Evolutionary conservation across 1,140 invertebrate genomes (phyloP), one percentile per base, ranked within the genome.

Genomic region (Pogonus chalceus): DNA sequence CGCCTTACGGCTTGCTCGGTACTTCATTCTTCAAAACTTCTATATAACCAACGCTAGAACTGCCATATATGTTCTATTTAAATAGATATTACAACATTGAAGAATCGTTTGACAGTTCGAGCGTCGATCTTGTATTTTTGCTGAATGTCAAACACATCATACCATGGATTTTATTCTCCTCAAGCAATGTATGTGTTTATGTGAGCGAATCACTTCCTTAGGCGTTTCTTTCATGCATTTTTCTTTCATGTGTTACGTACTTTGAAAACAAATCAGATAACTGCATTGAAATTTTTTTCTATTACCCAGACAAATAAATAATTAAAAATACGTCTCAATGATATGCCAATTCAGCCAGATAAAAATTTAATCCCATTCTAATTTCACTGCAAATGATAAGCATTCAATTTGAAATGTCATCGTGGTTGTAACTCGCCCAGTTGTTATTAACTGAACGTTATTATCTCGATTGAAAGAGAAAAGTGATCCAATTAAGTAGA

Each of bases 111-210:
- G 26, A 31, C 4, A 31, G 4, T 14, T 4, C 26, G 26, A 4
- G 26, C 26, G 7, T 7, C 26, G 14, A 4, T 7, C 26, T 31
- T 31, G 14, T 31, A 43, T 43, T 43, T 43, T 43, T 43, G 37
- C 18, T 43, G 37, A 43, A 43, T 43, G 37, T 43, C 37, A 43
- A 43, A 43, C 9, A 9, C 37, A 43, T 43, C 37, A 43, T 43
- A 43, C 7, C 37, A 12, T 9, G 37, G 37, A 43, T 43, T 43
- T 43, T 43, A 43, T 43, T 43, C 18, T n/a, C 37, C 9, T 9
- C 37, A 7, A 16, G 9, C 18, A 9, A 43, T 16, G 37, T 43
- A 31, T 16, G 37, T 43, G 37, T 18, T 31, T 31, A 31, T 31
- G 26, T 14, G 4, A 31, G 26, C 14, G 26, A 7, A 4, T 14